phyloP scores from a whole-genome alignment of 2,113 vertebrate species.

The Sterna hirundo region DNA sequence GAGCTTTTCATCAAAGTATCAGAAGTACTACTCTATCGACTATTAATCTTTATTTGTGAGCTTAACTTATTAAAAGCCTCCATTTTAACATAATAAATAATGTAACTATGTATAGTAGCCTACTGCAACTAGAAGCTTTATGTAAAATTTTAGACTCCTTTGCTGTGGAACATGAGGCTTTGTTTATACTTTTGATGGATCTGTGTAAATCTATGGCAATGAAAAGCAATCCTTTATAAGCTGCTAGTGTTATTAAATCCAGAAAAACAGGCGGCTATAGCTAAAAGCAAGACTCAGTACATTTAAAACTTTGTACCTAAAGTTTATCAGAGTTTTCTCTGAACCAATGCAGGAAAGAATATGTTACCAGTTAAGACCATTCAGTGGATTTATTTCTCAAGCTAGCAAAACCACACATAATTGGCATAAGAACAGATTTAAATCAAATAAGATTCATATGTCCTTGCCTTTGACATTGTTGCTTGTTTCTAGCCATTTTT shows the following conservation, averaged over 20 bases:
- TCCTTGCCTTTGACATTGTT: not conserved
- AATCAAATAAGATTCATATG: not conserved
- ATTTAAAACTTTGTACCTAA: not conserved
- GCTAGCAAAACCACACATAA: slow-evolving; percentile 5
- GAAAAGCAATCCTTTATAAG: not conserved
- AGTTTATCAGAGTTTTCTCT: not conserved
- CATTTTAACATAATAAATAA: slow-evolving; percentile 10
- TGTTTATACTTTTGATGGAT: not conserved
- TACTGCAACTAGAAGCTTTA: not conserved
- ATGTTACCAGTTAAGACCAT: not conserved
- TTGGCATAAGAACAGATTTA: not conserved
- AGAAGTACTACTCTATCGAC: not conserved
- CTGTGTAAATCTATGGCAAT: not conserved
- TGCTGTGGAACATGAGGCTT: not conserved
- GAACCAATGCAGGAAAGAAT: not conserved
- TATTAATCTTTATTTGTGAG: slow-evolving; percentile 24
- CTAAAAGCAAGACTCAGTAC: not conserved
- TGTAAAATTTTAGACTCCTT: not conserved
- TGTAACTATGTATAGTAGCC: not conserved
- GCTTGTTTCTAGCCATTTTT: not conserved
- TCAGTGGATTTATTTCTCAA: slow-evolving; percentile 6
- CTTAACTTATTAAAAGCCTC: slow-evolving; percentile 3
- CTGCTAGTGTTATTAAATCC: not conserved
- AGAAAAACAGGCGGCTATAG: not conserved
- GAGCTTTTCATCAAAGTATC: slow-evolving; percentile 10